phyloP scores from a whole-genome alignment of 2,113 vertebrate genomes.

The Apaloderma vittatum region DNA sequence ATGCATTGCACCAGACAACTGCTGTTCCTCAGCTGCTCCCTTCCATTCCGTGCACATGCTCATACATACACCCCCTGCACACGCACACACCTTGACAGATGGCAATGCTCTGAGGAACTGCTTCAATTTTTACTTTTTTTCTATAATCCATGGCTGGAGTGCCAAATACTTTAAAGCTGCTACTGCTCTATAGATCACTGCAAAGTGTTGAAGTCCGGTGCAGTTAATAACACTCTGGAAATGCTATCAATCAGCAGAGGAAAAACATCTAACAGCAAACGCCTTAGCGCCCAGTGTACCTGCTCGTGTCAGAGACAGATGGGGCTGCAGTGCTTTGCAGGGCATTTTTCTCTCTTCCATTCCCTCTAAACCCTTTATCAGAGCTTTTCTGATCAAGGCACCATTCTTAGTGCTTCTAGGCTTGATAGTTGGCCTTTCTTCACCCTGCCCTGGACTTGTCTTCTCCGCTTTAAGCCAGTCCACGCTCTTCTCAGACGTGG shows the following conservation, averaged over 20 bases:
- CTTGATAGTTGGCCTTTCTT: not conserved
- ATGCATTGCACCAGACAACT: slow-evolving; percentile 27
- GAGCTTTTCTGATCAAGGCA: not conserved
- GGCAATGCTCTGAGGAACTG: slow-evolving; percentile 64
- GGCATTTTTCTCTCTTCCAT: not conserved
- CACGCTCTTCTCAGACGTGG: fast-evolving
- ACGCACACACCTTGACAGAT: slow-evolving; percentile 30
- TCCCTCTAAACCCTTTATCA: not conserved
- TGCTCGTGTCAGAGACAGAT: slow-evolving; percentile 65
- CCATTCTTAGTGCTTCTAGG: not conserved
- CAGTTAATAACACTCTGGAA: slow-evolving; percentile 78
- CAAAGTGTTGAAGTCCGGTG: slow-evolving; percentile 69
- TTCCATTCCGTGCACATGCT: not conserved
- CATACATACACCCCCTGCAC: not conserved
- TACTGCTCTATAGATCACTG: slow-evolving; percentile 77
- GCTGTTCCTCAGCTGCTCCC: slow-evolving; percentile 35
- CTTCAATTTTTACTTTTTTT: slow-evolving; percentile 68
- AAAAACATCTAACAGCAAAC: slow-evolving; percentile 29
- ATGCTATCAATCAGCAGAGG: slow-evolving; percentile 71
- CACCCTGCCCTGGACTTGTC: not conserved
- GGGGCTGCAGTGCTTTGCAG: not conserved
- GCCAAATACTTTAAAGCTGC: slow-evolving; percentile 72
- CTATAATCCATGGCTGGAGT: slow-evolving; percentile 58
- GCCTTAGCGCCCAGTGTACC: slow-evolving; percentile 30
- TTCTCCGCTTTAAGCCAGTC: not conserved